A percentile compares a stretch with the other conserved stretches of the same genome.
Conservation (phyloP, 2,888 invertebrate species). For the Philereme transversata region DNA sequence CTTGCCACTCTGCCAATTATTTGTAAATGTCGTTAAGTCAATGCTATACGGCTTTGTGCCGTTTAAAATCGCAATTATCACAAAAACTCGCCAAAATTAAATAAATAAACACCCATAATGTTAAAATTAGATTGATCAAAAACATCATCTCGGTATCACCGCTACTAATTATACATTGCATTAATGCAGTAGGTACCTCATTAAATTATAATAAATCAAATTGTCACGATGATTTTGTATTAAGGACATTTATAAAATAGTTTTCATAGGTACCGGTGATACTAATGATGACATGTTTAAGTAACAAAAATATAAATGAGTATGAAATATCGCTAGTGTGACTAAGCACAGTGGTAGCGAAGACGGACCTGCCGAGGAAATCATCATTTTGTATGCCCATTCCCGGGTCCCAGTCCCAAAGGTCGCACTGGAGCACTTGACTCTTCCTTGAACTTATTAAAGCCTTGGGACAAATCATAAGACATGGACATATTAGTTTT, state of each 20-base stretch:
- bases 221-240: neutral
- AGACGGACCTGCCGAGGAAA: constrained; percentile 92
- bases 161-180: constrained; percentile 5
- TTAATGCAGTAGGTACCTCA: neutral
- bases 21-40: constrained; percentile 6
- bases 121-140: constrained; percentile 42
- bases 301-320: constrained; percentile 50
- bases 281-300: constrained; percentile 47
- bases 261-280: constrained; percentile 40
- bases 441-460: constrained; percentile 89
- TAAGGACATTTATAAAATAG: neutral
- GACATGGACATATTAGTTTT: constrained; percentile 47
- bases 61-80: constrained; percentile 26
- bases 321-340: constrained; percentile 53
- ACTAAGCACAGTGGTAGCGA: constrained; percentile 48
- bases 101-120: constrained; percentile 48
- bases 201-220: too few species aligned
- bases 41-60: constrained; percentile 7
- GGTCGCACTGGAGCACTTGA: constrained; percentile 89
- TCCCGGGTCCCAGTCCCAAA: constrained; percentile 94
- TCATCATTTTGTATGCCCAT: constrained; percentile 92
- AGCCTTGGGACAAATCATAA: constrained; percentile 86
- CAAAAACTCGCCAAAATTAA: constrained; percentile 51
- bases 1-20: constrained; percentile 15
- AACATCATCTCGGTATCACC: constrained; percentile 56